Conservation (phyloP, 2,888 invertebrate species). For the Rotaria magnacalcarata region DNA sequence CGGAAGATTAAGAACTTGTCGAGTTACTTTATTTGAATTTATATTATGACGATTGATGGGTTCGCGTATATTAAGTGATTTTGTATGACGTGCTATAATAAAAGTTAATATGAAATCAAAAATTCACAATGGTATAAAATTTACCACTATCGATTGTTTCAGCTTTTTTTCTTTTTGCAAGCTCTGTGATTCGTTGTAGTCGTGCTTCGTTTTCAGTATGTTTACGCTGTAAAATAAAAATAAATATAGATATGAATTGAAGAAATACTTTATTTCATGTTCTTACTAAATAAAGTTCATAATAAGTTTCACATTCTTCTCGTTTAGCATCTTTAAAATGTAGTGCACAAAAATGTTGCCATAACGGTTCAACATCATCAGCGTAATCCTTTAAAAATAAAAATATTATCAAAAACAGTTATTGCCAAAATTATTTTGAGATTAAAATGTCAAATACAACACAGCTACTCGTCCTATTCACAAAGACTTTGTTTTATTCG, state of each 20-base stretch:
- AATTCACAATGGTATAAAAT: background rate
- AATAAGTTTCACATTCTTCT: background rate
- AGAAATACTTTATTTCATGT: background rate
- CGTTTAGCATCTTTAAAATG: background rate
- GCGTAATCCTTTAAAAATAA: background rate
- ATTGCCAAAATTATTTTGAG: too few species aligned
- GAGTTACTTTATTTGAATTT: background rate
- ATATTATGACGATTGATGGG: background rate
- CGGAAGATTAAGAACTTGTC: background rate
- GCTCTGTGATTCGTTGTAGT: background rate
- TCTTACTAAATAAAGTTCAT: constrained; percentile 36
- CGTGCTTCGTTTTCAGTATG: background rate
- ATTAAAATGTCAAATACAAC: too few species aligned
- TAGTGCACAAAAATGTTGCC: constrained; percentile 9
- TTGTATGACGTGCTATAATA: background rate
- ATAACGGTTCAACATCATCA: constrained; percentile 14
- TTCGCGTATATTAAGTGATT: background rate
- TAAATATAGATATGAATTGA: background rate
- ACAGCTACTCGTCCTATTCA: too few species aligned
- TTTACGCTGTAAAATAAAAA: background rate
- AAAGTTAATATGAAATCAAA: background rate
- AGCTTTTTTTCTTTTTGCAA: background rate
- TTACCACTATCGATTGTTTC: background rate
- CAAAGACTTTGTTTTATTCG: too few species aligned
- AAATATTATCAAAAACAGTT: too few species aligned